Evolutionary conservation across 1,140 invertebrate genomes (phyloP).

Genomic region (Proales similis): DNA sequence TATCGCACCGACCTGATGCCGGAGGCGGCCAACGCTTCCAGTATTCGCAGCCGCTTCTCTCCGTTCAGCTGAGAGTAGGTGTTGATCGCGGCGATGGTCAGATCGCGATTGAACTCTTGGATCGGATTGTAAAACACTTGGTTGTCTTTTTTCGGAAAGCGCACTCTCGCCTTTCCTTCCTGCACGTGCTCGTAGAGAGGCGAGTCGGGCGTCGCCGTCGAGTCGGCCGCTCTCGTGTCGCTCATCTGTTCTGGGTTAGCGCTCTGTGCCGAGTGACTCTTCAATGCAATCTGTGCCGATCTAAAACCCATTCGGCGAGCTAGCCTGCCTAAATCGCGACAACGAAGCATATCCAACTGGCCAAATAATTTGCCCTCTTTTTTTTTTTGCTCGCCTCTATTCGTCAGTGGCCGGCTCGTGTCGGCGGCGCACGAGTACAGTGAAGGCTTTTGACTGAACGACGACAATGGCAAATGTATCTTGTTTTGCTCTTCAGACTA

Average conservation of each 20-base stretch:
- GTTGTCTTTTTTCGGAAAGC: constrained; percentile 56
- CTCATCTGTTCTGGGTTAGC: no score
- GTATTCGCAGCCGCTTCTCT: constrained; percentile 34
- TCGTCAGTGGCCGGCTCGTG: no score
- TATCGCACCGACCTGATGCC: constrained; percentile 90
- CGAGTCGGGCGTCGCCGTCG: no score
- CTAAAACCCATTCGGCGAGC: no score
- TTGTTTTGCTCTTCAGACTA: no score
- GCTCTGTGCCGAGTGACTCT: no score
- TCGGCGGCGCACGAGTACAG: constrained; percentile 1
- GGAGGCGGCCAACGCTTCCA: constrained; percentile 89
- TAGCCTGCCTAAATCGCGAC: no score
- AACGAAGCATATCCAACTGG: no score
- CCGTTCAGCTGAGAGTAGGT: constrained; percentile 43
- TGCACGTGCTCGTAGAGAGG: constrained; percentile 13
- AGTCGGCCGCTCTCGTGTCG: no score
- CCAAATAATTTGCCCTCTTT: background rate
- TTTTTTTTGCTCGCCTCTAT: constrained; percentile 30
- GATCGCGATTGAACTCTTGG: constrained; percentile 90
- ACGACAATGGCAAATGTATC: background rate
- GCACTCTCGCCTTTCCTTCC: constrained; percentile 10
- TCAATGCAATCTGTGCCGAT: no score
- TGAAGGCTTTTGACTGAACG: constrained; percentile 15
- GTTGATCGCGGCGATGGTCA: constrained; percentile 62
- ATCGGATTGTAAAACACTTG: constrained; percentile 91